phyloP scores from a whole-genome alignment of 2,797 vertebrate species.

The Sebastes trivittatus region DNA sequence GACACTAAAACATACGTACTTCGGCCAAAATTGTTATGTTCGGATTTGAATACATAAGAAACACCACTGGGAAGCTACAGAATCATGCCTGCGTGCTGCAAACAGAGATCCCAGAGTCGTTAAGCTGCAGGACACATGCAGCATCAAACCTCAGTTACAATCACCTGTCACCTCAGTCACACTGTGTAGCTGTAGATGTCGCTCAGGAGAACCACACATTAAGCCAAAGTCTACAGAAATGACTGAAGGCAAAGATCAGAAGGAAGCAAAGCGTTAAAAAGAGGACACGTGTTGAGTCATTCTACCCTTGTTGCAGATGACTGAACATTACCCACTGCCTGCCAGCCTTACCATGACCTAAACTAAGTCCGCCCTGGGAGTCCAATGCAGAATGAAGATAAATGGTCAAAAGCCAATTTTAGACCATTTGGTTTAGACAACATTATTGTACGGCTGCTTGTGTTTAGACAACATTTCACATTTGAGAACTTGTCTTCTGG shows the following conservation, averaged over 20 bases:
- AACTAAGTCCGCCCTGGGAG: neutral
- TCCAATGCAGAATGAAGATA: neutral
- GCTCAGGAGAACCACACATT: neutral
- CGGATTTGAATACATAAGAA: neutral
- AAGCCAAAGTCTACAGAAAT: neutral
- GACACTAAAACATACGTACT: neutral
- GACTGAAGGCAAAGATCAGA: conserved; percentile 25
- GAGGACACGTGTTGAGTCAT: neutral
- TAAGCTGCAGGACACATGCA: conserved; percentile 14
- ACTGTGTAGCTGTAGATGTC: neutral
- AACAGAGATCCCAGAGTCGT: neutral
- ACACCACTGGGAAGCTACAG: neutral
- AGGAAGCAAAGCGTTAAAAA: conserved; percentile 7
- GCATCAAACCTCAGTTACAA: neutral
- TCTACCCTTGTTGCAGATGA: conserved; percentile 19
- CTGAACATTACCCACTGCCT: conserved; percentile 21
- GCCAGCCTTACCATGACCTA: neutral
- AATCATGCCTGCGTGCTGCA: neutral
- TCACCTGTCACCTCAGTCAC: conserved; percentile 28
- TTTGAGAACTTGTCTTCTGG: neutral
- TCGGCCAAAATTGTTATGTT: neutral
- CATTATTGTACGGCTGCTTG: neutral
- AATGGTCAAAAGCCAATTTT: neutral
- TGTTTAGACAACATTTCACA: neutral
- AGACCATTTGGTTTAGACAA: neutral